Conservation (phyloP, 1,140 invertebrate species). For the Phymastichus coffea region DNA sequence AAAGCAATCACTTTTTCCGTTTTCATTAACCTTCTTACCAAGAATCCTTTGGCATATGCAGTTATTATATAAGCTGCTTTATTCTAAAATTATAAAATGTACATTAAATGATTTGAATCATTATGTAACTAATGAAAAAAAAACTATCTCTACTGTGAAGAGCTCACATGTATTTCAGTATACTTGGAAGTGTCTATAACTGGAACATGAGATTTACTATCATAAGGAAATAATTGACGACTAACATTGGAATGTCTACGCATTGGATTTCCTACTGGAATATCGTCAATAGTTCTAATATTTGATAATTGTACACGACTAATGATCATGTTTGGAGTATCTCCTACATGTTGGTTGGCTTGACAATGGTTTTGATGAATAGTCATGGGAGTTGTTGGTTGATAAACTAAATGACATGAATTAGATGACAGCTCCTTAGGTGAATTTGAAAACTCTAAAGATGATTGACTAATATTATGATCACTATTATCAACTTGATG, state of each 20-base stretch:
- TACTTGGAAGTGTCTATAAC: slow-evolving; percentile 39
- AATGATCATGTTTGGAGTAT: neutral
- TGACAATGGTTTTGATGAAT: slow-evolving; percentile 7
- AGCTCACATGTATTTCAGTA: slow-evolving; percentile 45
- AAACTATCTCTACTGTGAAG: slow-evolving; percentile 11
- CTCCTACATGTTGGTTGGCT: neutral
- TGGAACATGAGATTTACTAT: slow-evolving; percentile 39
- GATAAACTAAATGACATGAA: slow-evolving; percentile 1
- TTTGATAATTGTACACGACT: slow-evolving; percentile 10
- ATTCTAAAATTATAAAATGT: slow-evolving; percentile 51
- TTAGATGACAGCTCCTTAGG: slow-evolving; percentile 7
- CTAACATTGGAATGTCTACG: slow-evolving; percentile 38
- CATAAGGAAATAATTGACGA: slow-evolving; percentile 45
- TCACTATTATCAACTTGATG: neutral
- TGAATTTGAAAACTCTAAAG: neutral
- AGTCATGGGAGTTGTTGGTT: slow-evolving; percentile 7
- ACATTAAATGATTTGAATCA: slow-evolving; percentile 9
- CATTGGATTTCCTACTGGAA: slow-evolving; percentile 14
- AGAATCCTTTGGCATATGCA: slow-evolving; percentile 75
- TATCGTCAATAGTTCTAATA: slow-evolving; percentile 24
- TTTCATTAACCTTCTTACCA: slow-evolving; percentile 74
- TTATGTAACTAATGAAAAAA: neutral
- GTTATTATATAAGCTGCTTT: slow-evolving; percentile 68
- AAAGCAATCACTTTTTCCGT: slow-evolving; percentile 78
- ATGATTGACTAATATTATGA: neutral